Evolutionary conservation across 2,797 vertebrate species (phyloP), one percentile per base, ranked within the genome.

Genomic region (Leptodactylus fallax): DNA sequence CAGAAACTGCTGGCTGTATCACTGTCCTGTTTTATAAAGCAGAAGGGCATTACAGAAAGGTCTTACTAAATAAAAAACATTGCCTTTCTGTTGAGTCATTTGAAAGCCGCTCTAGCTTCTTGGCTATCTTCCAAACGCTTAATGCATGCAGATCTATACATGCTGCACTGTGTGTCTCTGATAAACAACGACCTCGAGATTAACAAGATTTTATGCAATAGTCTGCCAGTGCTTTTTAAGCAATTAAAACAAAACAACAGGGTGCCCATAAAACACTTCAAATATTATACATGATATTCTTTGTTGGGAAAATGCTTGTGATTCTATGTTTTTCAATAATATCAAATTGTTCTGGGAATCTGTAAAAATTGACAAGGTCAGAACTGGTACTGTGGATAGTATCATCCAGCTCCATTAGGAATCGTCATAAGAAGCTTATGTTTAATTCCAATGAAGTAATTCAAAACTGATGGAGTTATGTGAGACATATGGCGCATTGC

Each of bases 91-190:
- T 85, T 88, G 87, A n/a, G 17, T 89, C 90, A 90, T 81, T 92
- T 91, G 88, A 71, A 89, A 90, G 89, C 58, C 86, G 85, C 90
- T 92, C 90, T 91, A 90, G 67, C 85, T 82, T 72, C 23, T 11
- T 90, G 92, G 93, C 93, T 92, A 93, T 90, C 87, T 87, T 88
- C 90, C 67, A 87, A 87, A 91, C 90, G 83, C 87, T n/a, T 72
- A 45, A n/a, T 19, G 72, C 77, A 81, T 3, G 14, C 27, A 77
- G 85, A 76, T 89, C 83, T 78, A 85, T 86, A 91, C 90, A 90
- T 55, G 53, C 23, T 71, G 88, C 58, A 25, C 23, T 80, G 0
- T 88, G 84, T 83, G 87, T 85, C n/a, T 81, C 77, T 83, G 85
- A 87, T 85, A 89, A 74, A 91, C 88, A 91, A 78, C 87, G 90